A percentile compares a stretch with the other conserved stretches of the same genome.
Conservation (phyloP, 2,797 vertebrate genomes). For the Diplodus sargus region DNA sequence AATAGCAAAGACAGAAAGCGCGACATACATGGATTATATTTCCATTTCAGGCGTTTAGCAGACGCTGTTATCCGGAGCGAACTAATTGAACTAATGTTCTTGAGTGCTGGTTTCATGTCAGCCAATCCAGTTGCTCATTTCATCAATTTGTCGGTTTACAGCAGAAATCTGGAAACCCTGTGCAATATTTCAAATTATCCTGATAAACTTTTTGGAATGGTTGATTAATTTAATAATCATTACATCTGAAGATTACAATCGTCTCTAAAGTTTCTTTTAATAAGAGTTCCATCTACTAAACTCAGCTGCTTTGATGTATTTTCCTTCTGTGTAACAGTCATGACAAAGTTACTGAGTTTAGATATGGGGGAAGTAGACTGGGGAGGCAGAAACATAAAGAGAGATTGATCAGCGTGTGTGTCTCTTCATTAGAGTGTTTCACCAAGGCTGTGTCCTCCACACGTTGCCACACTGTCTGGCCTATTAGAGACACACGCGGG, state of each 20-base stretch:
- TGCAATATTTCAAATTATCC: not conserved
- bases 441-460: conserved; percentile 76
- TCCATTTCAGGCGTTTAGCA: conserved; percentile 65
- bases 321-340: conserved; percentile 45
- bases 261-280: conserved; percentile 40
- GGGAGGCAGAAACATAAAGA: conserved; percentile 58
- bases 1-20: conserved; percentile 37
- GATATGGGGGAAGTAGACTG: conserved; percentile 15
- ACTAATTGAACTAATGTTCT: conserved; percentile 54
- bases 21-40: conserved; percentile 56
- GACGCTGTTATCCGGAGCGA: conserved; percentile 34
- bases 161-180: not conserved
- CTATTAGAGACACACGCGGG: conserved; percentile 77
- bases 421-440: conserved; percentile 83
- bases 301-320: conserved; percentile 51
- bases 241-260: not conserved
- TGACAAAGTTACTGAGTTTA: conserved; percentile 53
- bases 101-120: conserved; percentile 15
- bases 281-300: conserved; percentile 30
- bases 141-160: not conserved
- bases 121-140: not conserved
- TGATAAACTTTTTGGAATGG: not conserved
- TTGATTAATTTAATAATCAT: not conserved
- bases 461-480: conserved; percentile 75
- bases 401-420: conserved; percentile 69